Evolutionary conservation across 2,797 vertebrate species (phyloP).

Genomic region (Orientallactaga sibirica): DNA sequence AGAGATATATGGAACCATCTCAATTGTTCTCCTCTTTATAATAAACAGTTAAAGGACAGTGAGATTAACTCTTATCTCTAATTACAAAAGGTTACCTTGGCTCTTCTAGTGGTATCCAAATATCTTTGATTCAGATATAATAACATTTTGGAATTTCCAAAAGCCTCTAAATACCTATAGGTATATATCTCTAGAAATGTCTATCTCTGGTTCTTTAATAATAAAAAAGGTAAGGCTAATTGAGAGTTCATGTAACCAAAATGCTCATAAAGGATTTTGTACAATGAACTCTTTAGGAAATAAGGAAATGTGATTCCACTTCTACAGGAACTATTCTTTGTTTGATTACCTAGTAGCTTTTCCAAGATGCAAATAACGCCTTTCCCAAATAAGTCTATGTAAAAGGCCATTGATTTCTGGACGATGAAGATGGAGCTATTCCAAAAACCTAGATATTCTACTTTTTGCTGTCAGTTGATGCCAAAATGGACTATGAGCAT

Average conservation of each 20-base stretch:
- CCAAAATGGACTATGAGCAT: background rate
- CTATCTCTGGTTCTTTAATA: background rate
- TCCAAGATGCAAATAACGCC: background rate
- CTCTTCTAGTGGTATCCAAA: background rate
- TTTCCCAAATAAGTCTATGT: background rate
- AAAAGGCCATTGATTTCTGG: background rate
- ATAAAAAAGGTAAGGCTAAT: background rate
- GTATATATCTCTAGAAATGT: background rate
- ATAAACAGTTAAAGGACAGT: background rate
- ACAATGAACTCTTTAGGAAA: background rate
- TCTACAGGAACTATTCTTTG: background rate
- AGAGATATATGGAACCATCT: slow-evolving; percentile 13
- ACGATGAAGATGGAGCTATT: background rate
- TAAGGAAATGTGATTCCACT: background rate
- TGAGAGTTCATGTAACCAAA: slow-evolving; percentile 11
- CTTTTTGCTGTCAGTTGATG: slow-evolving; percentile 17
- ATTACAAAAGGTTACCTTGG: background rate
- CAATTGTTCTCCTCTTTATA: slow-evolving; percentile 42
- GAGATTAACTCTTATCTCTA: background rate
- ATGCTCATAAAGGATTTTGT: background rate
- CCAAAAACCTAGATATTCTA: background rate
- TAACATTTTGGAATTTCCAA: slow-evolving; percentile 14
- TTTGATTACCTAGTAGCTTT: background rate
- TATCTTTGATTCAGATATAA: slow-evolving; percentile 11
- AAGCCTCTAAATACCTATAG: background rate